A percentile compares a stretch with the other conserved stretches of the same genome.
Conservation (phyloP, 2,888 invertebrate genomes). For the Parelbella ahira region DNA sequence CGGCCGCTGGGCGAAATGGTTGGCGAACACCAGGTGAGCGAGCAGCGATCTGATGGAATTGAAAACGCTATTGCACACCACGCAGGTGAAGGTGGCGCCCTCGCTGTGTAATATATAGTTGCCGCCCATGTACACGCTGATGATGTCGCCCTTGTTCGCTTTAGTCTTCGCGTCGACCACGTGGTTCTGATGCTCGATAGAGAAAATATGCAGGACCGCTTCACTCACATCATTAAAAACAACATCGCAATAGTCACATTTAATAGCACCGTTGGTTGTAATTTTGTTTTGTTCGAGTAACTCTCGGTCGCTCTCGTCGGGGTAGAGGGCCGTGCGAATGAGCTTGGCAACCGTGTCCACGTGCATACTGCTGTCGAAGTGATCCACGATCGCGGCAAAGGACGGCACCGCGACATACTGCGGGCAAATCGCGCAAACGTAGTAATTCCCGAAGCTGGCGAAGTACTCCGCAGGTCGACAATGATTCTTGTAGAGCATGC, state of each 20-base stretch:
- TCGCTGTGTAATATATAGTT: slow-evolving; percentile 62
- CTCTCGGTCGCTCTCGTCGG: slow-evolving; percentile 44
- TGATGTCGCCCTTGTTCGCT: slow-evolving; percentile 60
- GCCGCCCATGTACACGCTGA: slow-evolving; percentile 67
- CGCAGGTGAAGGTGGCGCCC: slow-evolving; percentile 56
- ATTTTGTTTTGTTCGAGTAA: slow-evolving; percentile 49
- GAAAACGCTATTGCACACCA: slow-evolving; percentile 53
- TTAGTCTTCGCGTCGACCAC: slow-evolving; percentile 46
- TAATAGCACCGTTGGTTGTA: slow-evolving; percentile 35
- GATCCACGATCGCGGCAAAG: slow-evolving; percentile 65
- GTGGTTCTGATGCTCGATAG: slow-evolving; percentile 54
- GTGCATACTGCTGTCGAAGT: slow-evolving; percentile 61
- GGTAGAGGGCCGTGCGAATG: slow-evolving; percentile 52
- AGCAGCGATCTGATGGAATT: slow-evolving; percentile 62
- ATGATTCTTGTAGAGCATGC: slow-evolving; percentile 60
- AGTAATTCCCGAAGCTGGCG: slow-evolving; percentile 72
- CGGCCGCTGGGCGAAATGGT: slow-evolving; percentile 56
- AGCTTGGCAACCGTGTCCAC: slow-evolving; percentile 57
- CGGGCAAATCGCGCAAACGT: slow-evolving; percentile 64
- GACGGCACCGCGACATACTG: slow-evolving; percentile 60
- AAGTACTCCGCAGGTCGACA: slow-evolving; percentile 68
- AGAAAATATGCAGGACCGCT: slow-evolving; percentile 52
- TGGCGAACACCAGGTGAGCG: slow-evolving; percentile 62
- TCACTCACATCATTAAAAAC: slow-evolving; percentile 45
- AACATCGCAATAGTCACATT: slow-evolving; percentile 53